Evolutionary conservation across 2,888 invertebrate species (phyloP).

Genomic region (Dascillus cervinus): DNA sequence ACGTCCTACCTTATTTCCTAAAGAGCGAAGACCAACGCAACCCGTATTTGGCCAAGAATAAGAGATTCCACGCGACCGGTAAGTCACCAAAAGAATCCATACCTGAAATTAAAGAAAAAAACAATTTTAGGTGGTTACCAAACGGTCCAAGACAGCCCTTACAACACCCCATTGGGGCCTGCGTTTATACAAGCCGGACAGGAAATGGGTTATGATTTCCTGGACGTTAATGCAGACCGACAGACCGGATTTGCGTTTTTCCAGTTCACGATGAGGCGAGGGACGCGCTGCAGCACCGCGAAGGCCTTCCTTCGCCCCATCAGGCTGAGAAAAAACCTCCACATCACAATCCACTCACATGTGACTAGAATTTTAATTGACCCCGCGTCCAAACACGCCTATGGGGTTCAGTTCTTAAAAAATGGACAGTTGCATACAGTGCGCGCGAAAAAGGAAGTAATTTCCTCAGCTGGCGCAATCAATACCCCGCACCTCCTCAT

Average conservation of each 20-base stretch:
- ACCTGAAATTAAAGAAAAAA: constrained; percentile 13
- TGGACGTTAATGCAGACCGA: constrained; percentile 77
- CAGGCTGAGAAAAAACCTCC: constrained; percentile 69
- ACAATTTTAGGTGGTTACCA: constrained; percentile 57
- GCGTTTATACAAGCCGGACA: constrained; percentile 85
- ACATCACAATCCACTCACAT: constrained; percentile 71
- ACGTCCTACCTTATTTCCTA: constrained; percentile 73
- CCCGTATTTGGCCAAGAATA: constrained; percentile 74
- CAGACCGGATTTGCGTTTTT: constrained; percentile 84
- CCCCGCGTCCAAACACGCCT: constrained; percentile 61
- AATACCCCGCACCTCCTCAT: constrained; percentile 87
- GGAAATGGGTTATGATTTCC: constrained; percentile 83
- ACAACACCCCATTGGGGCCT: constrained; percentile 74
- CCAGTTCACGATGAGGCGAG: constrained; percentile 83
- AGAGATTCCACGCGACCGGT: constrained; percentile 65
- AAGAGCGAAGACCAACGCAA: constrained; percentile 85
- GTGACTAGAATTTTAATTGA: constrained; percentile 68
- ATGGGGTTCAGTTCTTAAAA: constrained; percentile 69
- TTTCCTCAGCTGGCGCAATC: constrained; percentile 82
- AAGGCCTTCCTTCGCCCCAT: constrained; percentile 81
- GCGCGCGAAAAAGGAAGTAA: constrained; percentile 70
- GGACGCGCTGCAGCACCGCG: constrained; percentile 73
- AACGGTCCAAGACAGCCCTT: constrained; percentile 70
- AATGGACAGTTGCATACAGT: constrained; percentile 55
- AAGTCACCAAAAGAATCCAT: constrained; percentile 12